Conservation (phyloP, 2,113 vertebrate genomes). For the Nanorana parkeri region DNA sequence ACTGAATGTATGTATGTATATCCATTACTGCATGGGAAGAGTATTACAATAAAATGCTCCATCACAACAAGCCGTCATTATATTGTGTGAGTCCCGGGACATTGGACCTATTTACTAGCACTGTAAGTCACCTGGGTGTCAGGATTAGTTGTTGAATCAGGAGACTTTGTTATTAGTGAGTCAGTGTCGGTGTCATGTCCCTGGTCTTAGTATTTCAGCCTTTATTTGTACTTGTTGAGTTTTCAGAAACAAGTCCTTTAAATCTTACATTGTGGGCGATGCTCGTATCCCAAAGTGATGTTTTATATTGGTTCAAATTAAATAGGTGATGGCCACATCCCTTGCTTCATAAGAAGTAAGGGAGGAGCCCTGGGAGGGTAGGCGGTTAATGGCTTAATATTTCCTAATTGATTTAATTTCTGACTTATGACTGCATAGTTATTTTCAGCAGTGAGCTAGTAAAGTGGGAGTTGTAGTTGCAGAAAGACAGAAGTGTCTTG, state of each 20-base stretch:
- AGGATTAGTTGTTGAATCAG: slow-evolving; percentile 13
- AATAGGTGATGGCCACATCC: neutral
- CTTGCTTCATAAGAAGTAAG: slow-evolving; percentile 10
- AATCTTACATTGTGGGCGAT: slow-evolving; percentile 4
- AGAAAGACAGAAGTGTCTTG: neutral
- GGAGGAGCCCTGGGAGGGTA: neutral
- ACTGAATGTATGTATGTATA: neutral
- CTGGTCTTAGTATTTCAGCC: neutral
- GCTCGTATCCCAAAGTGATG: neutral
- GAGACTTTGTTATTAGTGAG: neutral
- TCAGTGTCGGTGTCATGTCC: neutral
- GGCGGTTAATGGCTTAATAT: neutral
- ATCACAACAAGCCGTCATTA: slow-evolving; percentile 14
- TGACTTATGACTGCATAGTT: neutral
- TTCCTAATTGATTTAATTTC: slow-evolving; percentile 3
- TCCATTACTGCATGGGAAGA: neutral
- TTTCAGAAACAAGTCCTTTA: neutral
- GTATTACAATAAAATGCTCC: slow-evolving; percentile 19
- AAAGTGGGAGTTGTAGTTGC: neutral
- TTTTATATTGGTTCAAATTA: slow-evolving; percentile 12
- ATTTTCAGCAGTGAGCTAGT: slow-evolving; percentile 1
- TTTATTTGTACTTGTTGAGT: neutral
- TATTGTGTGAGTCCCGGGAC: neutral
- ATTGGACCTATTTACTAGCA: slow-evolving; percentile 5
- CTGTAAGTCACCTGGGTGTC: slow-evolving; percentile 17